Evolutionary conservation across 2,113 vertebrate genomes (phyloP), one percentile per base, ranked within the genome.

Genomic region (Ciconia boyciana): DNA sequence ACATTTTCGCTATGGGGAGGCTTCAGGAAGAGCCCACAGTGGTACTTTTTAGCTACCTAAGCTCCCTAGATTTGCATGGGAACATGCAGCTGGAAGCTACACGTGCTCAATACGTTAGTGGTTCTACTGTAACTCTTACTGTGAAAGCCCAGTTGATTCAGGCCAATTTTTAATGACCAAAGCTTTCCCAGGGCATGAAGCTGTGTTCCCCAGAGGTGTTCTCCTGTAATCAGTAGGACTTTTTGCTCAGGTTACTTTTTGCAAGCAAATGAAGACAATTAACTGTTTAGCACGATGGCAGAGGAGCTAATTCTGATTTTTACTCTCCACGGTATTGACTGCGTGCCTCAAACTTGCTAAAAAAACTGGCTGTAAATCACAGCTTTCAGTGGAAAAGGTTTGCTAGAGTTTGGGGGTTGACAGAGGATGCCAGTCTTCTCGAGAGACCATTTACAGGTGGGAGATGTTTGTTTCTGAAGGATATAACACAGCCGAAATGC

Each of bases 21-120:
- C 74, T 75, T 60, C 52, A 28, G 77, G 39, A 57, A 22, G n/a
- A 82, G 49, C 65, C 46, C 39, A 11, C 16, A 34, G 19, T 7
- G 13, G 36, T 25, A 4, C 49, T 43, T 85, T 48, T 65, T 28
- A 69, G 16, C 28, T 13, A 17, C 16, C 16, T 52, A 8, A 17
- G 2, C 49, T 52, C 60, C 55, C n/a, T n/a, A 55, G 32, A 32
- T 90, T 74, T 84, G 55, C 29, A 13, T 26, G 46, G 82, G 58
- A 54, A 25, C 19, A 0, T 28, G 58, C 31, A 55, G 43, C 48
- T 90, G 64, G 43, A 44, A 78, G 76, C 43, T 68, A 6, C 26
- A 11, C 21, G 0, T 46, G 15, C 43, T 78, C 9, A 0, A 1
- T 25, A 4, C 12, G 7, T 34, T 48, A 10, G 46, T 36, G 52